These are phyloP conservation scores for Holcopasites calliopsidis DNA, from an alignment of 1,140 invertebrate species.

Conservation along the genomic window DNA sequence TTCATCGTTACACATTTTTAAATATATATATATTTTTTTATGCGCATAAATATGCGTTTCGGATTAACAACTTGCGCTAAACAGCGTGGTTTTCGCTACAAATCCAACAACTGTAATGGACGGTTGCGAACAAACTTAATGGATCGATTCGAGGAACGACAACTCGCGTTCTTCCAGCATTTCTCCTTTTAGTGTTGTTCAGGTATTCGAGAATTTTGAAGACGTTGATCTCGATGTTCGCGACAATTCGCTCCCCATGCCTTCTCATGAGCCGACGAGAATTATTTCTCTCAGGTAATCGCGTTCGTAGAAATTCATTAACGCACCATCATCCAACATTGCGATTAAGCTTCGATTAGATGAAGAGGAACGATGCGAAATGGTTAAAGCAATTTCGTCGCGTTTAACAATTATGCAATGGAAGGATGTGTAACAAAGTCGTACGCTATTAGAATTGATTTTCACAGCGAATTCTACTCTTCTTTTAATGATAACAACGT, in stretches of 20 bases:
- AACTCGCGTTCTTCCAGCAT: slow-evolving; percentile 3
- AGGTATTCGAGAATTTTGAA: not conserved
- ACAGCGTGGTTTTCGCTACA: slow-evolving; percentile 58
- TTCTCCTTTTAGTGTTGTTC: not conserved
- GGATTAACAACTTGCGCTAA: slow-evolving; percentile 56
- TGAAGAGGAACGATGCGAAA: not conserved
- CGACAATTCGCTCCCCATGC: not conserved
- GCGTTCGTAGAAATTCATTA: not conserved
- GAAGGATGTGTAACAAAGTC: not conserved
- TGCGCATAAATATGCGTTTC: slow-evolving; percentile 16
- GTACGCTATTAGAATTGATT: not conserved
- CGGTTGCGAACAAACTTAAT: slow-evolving; percentile 45
- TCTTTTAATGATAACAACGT: not conserved
- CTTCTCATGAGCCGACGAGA: not conserved
- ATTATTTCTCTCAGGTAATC: not conserved
- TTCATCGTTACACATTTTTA: slow-evolving; percentile 8
- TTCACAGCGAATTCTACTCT: slow-evolving; percentile 26
- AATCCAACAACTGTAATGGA: slow-evolving; percentile 66
- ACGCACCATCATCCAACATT: slow-evolving; percentile 1
- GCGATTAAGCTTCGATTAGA: not conserved
- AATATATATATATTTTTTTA: slow-evolving; percentile 32
- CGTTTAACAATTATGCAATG: not conserved
- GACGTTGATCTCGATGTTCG: not conserved
- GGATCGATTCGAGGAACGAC: slow-evolving; percentile 37
- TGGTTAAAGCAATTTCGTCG: not conserved